phyloP scores from a whole-genome alignment of 2,888 invertebrate species.

The Oscheius sp. region DNA sequence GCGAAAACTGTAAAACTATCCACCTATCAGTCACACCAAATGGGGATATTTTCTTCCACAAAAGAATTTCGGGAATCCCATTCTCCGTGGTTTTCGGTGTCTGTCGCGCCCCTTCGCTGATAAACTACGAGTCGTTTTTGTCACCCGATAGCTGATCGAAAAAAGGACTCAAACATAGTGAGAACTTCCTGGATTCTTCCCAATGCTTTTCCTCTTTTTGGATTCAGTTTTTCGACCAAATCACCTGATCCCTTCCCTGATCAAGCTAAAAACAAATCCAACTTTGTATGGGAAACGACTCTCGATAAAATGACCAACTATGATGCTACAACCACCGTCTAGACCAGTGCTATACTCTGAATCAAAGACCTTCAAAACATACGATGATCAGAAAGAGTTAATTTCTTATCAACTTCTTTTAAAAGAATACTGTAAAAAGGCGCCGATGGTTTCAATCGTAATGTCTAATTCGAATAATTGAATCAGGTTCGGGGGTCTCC shows the following conservation, averaged over 20 bases:
- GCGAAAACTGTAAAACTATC: neutral
- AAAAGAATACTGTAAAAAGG: too few relatives aligned
- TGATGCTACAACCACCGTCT: too few relatives aligned
- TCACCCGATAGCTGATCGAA: neutral
- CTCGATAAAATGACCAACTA: too few relatives aligned
- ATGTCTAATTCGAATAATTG: slow-evolving; percentile 19
- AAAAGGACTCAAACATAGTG: neutral
- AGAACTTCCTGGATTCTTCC: neutral
- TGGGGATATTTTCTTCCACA: neutral
- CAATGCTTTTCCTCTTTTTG: neutral
- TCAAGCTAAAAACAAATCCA: neutral
- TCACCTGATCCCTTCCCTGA: neutral
- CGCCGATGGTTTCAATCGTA: neutral
- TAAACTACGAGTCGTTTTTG: slow-evolving; percentile 17
- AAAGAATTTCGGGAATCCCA: slow-evolving; percentile 20
- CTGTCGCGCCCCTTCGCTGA: slow-evolving; percentile 3
- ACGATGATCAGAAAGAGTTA: too few relatives aligned
- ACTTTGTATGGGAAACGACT: neutral
- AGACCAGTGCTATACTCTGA: too few relatives aligned
- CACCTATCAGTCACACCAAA: neutral
- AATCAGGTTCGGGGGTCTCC: slow-evolving; percentile 22
- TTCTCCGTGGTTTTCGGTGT: slow-evolving; percentile 20
- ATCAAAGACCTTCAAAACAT: too few relatives aligned
- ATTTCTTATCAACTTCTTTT: too few relatives aligned
- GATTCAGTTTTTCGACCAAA: neutral